phyloP scores from a whole-genome alignment of 2,888 invertebrate species.

The Clivina fossor region DNA sequence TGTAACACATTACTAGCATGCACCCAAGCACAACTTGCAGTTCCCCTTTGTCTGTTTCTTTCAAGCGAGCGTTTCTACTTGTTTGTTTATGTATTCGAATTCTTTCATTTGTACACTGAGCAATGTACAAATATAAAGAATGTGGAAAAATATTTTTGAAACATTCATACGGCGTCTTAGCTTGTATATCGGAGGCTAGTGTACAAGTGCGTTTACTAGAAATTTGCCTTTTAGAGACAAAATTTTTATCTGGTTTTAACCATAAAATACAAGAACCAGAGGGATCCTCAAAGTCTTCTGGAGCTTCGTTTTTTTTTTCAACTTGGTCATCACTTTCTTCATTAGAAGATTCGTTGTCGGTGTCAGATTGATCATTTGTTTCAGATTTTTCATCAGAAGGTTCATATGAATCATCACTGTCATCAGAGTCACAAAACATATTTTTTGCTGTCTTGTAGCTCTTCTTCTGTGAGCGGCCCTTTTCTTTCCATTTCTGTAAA shows the following conservation, averaged over 20 bases:
- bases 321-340: no score
- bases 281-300: no score
- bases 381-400: no score
- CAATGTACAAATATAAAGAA: slow-evolving; percentile 31
- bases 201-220: slow-evolving; percentile 21
- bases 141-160: slow-evolving; percentile 21
- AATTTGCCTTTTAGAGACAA: slow-evolving; percentile 19
- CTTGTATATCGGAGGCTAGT: slow-evolving; percentile 12
- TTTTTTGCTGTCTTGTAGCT: no score
- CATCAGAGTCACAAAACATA: no score
- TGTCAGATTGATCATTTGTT: no score
- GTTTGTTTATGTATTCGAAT: slow-evolving; percentile 20
- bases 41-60: slow-evolving; percentile 28
- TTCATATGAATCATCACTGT: no score
- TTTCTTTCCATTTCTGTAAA: no score
- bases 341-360: no score
- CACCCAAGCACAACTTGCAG: slow-evolving; percentile 17
- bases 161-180: slow-evolving; percentile 23
- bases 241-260: slow-evolving; percentile 19
- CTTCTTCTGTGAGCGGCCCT: no score
- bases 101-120: slow-evolving; percentile 28
- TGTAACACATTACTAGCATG: slow-evolving; percentile 29
- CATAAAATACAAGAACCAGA: slow-evolving; percentile 23
- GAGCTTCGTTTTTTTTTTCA: no score
- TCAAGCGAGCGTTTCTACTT: slow-evolving; percentile 22